These are phyloP conservation scores for Lepus oiostolus DNA, from an alignment of 2,797 vertebrate genomes.

Conservation along the genomic window DNA sequence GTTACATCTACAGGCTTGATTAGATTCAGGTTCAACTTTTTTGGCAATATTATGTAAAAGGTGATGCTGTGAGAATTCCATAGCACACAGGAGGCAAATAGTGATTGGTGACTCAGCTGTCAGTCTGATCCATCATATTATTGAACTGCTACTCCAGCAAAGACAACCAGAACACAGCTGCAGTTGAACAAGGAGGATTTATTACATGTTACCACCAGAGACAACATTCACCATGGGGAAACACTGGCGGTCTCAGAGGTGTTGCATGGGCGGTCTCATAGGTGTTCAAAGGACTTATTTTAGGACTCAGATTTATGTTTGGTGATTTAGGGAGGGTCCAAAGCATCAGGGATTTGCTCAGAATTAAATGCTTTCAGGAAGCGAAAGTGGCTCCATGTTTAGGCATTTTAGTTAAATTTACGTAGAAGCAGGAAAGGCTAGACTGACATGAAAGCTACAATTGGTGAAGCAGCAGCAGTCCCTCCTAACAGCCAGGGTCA, in stretches of 20 bases:
- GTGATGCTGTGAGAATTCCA: background rate
- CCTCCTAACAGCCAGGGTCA: background rate
- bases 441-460: background rate
- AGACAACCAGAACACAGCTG: background rate
- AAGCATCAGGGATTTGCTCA: background rate
- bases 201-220: background rate
- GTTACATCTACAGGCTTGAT: slow-evolving; percentile 25
- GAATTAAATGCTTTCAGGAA: background rate
- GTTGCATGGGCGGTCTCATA: background rate
- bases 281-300: background rate
- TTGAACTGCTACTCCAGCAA: background rate
- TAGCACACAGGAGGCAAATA: background rate
- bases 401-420: background rate
- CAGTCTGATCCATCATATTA: background rate
- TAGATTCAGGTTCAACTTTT: background rate
- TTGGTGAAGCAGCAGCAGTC: background rate
- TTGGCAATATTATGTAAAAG: background rate
- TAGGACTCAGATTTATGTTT: background rate
- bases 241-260: background rate
- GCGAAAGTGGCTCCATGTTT: background rate
- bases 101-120: background rate
- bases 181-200: background rate
- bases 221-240: background rate
- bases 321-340: background rate
- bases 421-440: background rate